Percentiles rank a stretch among this genome's conserved stretches.
These are phyloP conservation scores for Pseudochromis fuscus DNA, from an alignment of 2,797 vertebrate genomes.

Conservation along the genomic window DNA sequence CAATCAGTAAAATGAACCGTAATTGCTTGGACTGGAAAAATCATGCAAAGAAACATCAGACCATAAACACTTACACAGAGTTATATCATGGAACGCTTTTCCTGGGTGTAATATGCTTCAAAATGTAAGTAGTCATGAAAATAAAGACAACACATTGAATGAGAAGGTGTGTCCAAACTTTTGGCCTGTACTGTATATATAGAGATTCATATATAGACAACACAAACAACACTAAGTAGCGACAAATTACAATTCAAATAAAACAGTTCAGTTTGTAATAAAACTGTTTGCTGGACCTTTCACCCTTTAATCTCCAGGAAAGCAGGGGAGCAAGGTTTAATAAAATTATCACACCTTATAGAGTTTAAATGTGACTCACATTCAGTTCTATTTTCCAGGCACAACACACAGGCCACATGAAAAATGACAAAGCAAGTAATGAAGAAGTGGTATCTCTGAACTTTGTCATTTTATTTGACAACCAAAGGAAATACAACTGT, in stretches of 20 bases:
- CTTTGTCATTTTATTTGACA: slow-evolving; percentile 14
- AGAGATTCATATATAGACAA: no score
- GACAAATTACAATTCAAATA: background rate
- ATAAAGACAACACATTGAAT: background rate
- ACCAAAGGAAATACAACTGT: background rate
- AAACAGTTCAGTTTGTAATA: background rate
- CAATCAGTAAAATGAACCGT: slow-evolving; percentile 22
- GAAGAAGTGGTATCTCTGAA: background rate
- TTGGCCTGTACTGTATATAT: no score
- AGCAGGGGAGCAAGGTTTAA: background rate
- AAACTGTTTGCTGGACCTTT: slow-evolving; percentile 16
- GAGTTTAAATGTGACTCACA: background rate
- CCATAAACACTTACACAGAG: background rate
- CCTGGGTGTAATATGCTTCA: background rate
- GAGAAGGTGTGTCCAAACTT: no score
- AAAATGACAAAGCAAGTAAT: background rate
- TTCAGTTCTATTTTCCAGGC: background rate
- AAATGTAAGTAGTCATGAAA: background rate
- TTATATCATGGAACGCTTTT: background rate
- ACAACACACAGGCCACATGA: background rate
- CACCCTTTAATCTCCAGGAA: background rate
- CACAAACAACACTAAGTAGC: background rate
- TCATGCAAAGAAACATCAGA: background rate
- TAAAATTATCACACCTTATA: no score
- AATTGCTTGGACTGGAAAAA: background rate